Base-by-base conservation (phyloP, 37 sponge, comb jelly and placozoan species). In the Aplysina aerophoba region DNA sequence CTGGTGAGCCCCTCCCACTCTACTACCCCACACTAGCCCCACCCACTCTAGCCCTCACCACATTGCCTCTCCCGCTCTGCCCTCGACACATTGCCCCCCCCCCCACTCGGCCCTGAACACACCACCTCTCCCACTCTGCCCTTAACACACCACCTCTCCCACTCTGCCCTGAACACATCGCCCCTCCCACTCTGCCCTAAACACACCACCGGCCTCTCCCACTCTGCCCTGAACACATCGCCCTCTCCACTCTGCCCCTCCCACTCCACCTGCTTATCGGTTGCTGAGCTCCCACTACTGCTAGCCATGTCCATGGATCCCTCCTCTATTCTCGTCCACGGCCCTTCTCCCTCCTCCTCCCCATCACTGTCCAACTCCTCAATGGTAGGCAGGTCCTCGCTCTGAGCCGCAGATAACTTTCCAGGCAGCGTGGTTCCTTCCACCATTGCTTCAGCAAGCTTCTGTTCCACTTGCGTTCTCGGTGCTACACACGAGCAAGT, bases 111-210 rank as follows among this genome's bases (percentile, higher is more conserved):
- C 4, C 44, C n/a, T 40, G 28, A 6, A n/a, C 37, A 15, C 37
- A 15, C 37, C 24, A 22, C 37, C 50, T 24, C 41, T 77, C 41
- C 53, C 44, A 27, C 24, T 59, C 25, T 25, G 20, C 55, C 30
- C 50, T 30, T 50, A 53, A 31, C 73, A 84, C 73, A 59, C 66
- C 34, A 55, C 81, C 31, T 17, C 81, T 65, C 59, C 50, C 50
- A 44, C 50, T 8, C 8, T 44, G 50, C 50, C 50, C 8, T 44
- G n/a, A n/a, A n/a, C n/a, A 86, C 50, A 64, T 53, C 56, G 81
- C 87, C 65, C 87, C 87, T 28, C 87, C 25, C 30, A 50, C 81
- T 11, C 72, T 28, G 50, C 50, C 50, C 8, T 44, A n/a, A n/a
- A n/a, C n/a, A 65, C 67, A 31, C 25, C 67, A 65, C 11, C 67